A percentile compares a stretch with the other conserved stretches of the same genome.
These are phyloP conservation scores for Callopanchax toddi DNA, from an alignment of 2,113 vertebrate genomes.

Conservation along the genomic window DNA sequence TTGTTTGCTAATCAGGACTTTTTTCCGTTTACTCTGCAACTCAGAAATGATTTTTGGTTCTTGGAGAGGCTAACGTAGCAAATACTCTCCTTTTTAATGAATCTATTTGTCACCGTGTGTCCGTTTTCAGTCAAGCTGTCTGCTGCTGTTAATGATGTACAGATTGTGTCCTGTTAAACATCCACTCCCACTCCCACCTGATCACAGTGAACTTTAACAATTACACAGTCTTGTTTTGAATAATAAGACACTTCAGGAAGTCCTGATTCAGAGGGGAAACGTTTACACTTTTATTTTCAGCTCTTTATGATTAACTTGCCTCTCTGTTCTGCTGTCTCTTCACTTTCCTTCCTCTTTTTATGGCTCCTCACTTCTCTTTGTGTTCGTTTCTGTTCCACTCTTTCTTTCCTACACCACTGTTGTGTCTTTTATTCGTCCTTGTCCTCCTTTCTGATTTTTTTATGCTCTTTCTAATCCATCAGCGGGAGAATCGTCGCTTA, in stretches of 20 bases:
- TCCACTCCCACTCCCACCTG: conserved; percentile 2
- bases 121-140: background rate
- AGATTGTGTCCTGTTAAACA: conserved; percentile 44
- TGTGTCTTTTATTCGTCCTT: background rate
- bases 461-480: conserved; percentile 2
- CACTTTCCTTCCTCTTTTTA: conserved; percentile 48
- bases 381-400: conserved; percentile 4
- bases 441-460: background rate
- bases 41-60: background rate
- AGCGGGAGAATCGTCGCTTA: conserved; percentile 95
- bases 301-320: conserved; percentile 28
- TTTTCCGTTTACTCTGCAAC: no score
- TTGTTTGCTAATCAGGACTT: no score
- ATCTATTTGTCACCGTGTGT: background rate
- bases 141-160: conserved; percentile 37
- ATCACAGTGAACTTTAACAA: no score
- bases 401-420: background rate
- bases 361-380: conserved; percentile 14
- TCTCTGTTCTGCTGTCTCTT: conserved; percentile 5
- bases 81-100: no score
- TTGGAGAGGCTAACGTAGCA: no score
- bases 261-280: conserved; percentile 3
- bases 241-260: no score
- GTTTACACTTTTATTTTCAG: conserved; percentile 10
- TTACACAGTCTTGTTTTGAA: no score